Base-by-base conservation (phyloP, 2,797 vertebrate species). In the Siniperca obscura region DNA sequence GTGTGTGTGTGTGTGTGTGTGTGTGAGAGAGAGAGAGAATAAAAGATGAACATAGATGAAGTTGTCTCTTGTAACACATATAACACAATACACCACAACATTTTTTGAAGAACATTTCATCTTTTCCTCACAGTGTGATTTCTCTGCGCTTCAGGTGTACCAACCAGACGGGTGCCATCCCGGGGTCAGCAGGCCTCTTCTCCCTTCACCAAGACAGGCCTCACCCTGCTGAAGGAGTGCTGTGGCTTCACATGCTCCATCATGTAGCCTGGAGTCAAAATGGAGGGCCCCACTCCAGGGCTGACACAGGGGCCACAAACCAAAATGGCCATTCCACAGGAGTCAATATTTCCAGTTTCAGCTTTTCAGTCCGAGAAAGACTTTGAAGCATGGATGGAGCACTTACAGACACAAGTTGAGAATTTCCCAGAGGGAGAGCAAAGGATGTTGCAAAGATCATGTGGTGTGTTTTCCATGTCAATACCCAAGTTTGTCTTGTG, bases 211-310 rank as follows among this genome's bases (percentile, higher is more conserved):
- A 97, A 97, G 88, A 97, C 97, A 0, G 95, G 97, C 40, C 95
- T 97, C 80, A 96, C 96, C 52, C 91, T 98, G 69, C 95, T 98
- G 83, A 98, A 96, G 83, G 97, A 97, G 87, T 98, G 97, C 92
- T 98, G 97, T 6, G 97, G 97, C 84, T 97, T 97, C 94, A 97
- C 96, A 4, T 98, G 97, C 91, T 96, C 96, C 82, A 83, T 97
- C 89, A 97, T 98, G 97, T 97, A 97, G 93, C 75, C 66, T 7
- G 16, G 38, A 48, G 36, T 11, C 55, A 16, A 59, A 59, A 40
- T 1, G 42, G 36, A 53, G 55, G 56, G 12, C 19, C 70, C 53
- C 27, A 7, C 44, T 48, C 25, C 38, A 48, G 52, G 52, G 40
- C 74, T 53, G 73, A 65, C 53, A 62, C 25, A 57, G 38, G 65